Evolutionary conservation across 2,113 vertebrate genomes (phyloP).

Genomic region (Ictalurus punctatus): DNA sequence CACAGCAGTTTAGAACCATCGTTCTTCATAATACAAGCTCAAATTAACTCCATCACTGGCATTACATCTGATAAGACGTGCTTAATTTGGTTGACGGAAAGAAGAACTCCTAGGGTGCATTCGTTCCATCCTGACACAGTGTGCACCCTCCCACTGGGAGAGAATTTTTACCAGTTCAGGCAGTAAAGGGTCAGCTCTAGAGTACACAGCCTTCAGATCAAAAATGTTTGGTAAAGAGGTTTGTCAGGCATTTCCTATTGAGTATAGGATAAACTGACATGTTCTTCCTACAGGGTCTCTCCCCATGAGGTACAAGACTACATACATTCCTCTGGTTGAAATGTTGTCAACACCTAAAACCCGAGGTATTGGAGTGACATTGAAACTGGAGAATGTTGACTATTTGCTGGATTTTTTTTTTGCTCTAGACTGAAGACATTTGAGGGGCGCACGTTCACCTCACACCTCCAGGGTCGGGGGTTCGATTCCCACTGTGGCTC

Average conservation of each 20-base stretch:
- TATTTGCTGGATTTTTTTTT: background rate
- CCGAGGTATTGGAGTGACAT: background rate
- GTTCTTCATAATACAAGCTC: background rate
- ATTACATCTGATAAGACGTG: background rate
- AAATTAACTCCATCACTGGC: background rate
- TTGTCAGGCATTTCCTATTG: background rate
- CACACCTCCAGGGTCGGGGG: too few species aligned
- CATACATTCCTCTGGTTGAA: background rate
- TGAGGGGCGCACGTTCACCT: too few species aligned
- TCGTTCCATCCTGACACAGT: background rate
- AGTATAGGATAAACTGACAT: background rate
- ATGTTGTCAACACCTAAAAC: background rate
- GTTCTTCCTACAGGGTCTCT: background rate
- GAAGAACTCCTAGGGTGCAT: background rate
- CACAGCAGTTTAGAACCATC: background rate
- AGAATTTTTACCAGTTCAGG: background rate
- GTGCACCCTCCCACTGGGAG: background rate
- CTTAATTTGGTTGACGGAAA: background rate
- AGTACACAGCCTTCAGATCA: background rate
- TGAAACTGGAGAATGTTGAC: background rate
- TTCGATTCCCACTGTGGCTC: too few species aligned
- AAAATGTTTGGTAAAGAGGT: background rate
- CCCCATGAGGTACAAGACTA: background rate
- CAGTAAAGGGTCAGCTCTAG: background rate
- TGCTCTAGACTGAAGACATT: too few species aligned